A percentile compares a stretch with the other conserved stretches of the same genome.
phyloP scores from a whole-genome alignment of 1,140 invertebrate species.

The Platorchestia sp. region DNA sequence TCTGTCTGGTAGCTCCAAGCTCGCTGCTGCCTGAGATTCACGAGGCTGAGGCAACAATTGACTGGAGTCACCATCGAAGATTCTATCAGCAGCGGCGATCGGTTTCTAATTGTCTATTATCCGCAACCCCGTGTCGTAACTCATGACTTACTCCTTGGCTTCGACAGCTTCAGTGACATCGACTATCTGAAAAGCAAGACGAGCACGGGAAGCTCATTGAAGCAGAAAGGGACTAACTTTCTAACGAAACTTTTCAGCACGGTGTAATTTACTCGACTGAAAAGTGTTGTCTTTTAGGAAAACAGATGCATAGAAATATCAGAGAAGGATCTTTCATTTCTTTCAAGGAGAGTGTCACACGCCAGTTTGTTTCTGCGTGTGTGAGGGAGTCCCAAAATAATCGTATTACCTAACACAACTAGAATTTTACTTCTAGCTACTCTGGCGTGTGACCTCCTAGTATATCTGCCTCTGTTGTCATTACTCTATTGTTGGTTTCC shows the following conservation, averaged over 20 bases:
- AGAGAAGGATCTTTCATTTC: background rate
- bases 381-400: too few species aligned
- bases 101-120: slow-evolving; percentile 29
- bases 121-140: background rate
- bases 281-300: background rate
- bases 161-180: slow-evolving; percentile 3
- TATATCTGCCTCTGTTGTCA: too few species aligned
- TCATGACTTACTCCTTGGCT: background rate
- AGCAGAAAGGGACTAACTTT: background rate
- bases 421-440: too few species aligned
- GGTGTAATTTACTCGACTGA: background rate
- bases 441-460: too few species aligned
- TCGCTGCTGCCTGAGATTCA: background rate
- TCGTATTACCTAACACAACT: too few species aligned
- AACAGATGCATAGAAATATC: background rate
- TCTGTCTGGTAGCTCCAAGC: background rate
- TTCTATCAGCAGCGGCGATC: slow-evolving; percentile 29
- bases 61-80: slow-evolving; percentile 27
- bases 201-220: background rate
- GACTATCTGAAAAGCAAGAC: background rate
- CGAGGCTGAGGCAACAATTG: background rate
- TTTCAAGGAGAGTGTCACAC: too few species aligned
- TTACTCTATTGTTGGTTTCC: too few species aligned
- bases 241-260: background rate
- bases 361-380: too few species aligned